Percentiles rank a stretch among this genome's conserved stretches.
Conservation (phyloP, 2,888 invertebrate genomes). For the Xanthostigma xanthostigma region DNA sequence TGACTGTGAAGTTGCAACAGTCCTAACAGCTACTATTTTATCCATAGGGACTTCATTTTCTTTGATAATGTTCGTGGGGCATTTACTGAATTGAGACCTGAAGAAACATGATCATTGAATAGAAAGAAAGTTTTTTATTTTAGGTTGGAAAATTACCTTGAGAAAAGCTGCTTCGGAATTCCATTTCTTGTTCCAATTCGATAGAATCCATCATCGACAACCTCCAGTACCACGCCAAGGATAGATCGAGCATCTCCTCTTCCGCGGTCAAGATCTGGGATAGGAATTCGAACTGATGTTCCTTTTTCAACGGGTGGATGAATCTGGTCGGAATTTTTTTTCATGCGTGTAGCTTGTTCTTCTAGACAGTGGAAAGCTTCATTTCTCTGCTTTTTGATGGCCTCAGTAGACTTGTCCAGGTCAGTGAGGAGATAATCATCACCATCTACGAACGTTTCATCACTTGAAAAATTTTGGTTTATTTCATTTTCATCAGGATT, state of each 20-base stretch:
- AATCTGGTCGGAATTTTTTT: not conserved
- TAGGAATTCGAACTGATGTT: conserved; percentile 6
- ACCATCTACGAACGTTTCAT: conserved; percentile 1
- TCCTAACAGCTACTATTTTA: not conserved
- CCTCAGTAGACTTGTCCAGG: conserved; percentile 5
- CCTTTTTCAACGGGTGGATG: not conserved
- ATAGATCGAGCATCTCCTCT: conserved; percentile 4
- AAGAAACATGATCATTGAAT: too few relatives aligned
- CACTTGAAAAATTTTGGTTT: conserved; percentile 5
- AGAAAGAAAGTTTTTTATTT: not conserved
- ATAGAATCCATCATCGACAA: not conserved
- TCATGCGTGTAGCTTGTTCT: conserved; percentile 5
- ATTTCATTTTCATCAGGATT: conserved; percentile 3
- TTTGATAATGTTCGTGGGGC: too few relatives aligned
- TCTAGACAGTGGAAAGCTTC: conserved; percentile 6
- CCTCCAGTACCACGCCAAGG: not conserved
- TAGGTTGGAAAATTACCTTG: not conserved
- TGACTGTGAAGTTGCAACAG: not conserved
- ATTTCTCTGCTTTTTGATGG: conserved; percentile 4
- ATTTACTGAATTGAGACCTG: too few relatives aligned
- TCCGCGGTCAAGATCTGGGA: conserved; percentile 5
- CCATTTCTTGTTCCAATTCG: not conserved
- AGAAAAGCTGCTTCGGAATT: not conserved
- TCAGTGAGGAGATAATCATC: conserved; percentile 5
- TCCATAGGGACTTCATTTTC: not conserved